Evolutionary conservation across 2,113 vertebrate genomes (phyloP).

Genomic region (Opisthocomus hoazin): DNA sequence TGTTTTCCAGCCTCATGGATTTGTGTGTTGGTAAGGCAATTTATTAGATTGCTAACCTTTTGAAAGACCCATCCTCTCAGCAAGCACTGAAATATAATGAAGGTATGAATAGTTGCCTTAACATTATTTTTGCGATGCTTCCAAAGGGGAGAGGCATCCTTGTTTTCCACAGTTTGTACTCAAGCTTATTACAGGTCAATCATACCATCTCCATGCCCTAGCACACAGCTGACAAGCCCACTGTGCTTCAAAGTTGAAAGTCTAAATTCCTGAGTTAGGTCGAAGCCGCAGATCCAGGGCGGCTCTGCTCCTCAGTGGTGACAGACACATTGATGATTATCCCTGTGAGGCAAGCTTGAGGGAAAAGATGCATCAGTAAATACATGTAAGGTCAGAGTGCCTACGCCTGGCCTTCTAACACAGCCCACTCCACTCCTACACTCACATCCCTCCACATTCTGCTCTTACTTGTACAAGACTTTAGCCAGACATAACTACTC

Average conservation of each 20-base stretch:
- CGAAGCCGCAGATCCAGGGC: background rate
- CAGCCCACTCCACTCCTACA: background rate
- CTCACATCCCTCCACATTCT: background rate
- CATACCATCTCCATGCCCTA: background rate
- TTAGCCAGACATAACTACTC: background rate
- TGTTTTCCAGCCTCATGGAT: slow-evolving; percentile 7
- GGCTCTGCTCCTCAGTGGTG: background rate
- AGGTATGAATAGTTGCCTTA: background rate
- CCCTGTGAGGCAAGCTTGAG: background rate
- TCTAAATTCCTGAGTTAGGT: background rate
- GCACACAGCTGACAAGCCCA: background rate
- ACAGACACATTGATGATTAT: background rate
- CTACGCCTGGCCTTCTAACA: background rate
- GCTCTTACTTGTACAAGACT: background rate
- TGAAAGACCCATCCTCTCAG: background rate
- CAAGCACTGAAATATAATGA: background rate
- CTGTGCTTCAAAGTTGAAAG: background rate
- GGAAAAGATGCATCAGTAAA: background rate
- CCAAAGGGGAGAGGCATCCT: background rate
- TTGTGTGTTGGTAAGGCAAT: background rate
- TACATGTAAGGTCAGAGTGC: background rate
- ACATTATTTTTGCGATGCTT: background rate
- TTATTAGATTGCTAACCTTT: background rate
- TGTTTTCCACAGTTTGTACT: background rate
- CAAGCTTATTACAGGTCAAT: background rate